phyloP scores from a whole-genome alignment of 2,797 vertebrate genomes.

The Lemur catta region DNA sequence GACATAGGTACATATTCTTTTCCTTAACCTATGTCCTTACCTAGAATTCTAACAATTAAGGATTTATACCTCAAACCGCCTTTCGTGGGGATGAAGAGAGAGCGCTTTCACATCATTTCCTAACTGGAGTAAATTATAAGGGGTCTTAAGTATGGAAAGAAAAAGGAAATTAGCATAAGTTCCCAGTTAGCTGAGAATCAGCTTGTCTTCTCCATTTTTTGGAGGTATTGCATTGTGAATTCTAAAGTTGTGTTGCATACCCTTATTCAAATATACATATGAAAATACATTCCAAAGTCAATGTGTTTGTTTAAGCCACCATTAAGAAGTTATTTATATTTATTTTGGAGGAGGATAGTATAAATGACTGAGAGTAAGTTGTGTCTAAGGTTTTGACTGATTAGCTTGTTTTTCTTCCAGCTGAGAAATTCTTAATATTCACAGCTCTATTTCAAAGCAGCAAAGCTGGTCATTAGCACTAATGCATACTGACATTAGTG shows the following conservation, averaged over 20 bases:
- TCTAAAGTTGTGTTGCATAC: neutral
- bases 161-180: neutral
- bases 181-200: neutral
- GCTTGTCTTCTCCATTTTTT: neutral
- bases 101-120: neutral
- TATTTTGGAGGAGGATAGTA: neutral
- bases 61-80: neutral
- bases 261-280: neutral
- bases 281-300: neutral
- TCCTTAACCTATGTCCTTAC: neutral
- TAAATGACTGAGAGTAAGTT: slow-evolving; percentile 20
- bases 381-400: neutral
- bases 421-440: neutral
- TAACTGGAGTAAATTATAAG: neutral
- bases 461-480: neutral
- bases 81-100: neutral
- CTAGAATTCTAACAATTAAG: neutral
- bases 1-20: neutral
- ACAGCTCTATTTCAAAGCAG: slow-evolving; percentile 7
- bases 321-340: neutral
- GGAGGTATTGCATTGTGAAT: neutral
- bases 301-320: neutral
- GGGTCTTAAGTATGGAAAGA: neutral
- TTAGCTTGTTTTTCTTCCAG: neutral
- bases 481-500: neutral